Conservation (phyloP, 2,797 vertebrate species). For the Spondyliosoma cantharus region DNA sequence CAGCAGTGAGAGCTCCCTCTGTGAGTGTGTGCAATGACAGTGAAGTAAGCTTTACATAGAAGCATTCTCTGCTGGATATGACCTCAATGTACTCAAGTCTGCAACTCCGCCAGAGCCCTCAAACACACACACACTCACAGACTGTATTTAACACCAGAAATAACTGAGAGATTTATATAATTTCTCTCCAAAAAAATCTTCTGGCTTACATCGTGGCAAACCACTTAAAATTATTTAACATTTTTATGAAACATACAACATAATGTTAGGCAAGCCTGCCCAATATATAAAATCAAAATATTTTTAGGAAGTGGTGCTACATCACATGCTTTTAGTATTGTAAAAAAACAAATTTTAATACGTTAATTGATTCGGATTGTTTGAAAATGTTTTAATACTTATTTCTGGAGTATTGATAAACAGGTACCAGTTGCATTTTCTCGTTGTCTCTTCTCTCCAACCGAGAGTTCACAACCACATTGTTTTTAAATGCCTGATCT, state of each 20-base stretch:
- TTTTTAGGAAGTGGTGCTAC: not conserved
- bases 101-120: not conserved
- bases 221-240: too few relatives aligned
- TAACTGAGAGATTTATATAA: too few relatives aligned
- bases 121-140: not conserved
- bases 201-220: too few relatives aligned
- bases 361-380: too few relatives aligned
- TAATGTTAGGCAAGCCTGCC: not conserved
- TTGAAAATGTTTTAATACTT: too few relatives aligned
- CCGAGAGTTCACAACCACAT: too few relatives aligned
- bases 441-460: too few relatives aligned
- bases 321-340: not conserved
- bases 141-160: not conserved
- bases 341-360: too few relatives aligned
- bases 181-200: not conserved
- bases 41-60: not conserved
- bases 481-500: too few relatives aligned
- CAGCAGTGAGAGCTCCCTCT: constrained; percentile 45
- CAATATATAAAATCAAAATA: too few relatives aligned
- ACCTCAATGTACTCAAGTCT: not conserved
- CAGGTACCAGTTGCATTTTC: too few relatives aligned
- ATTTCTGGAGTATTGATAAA: too few relatives aligned
- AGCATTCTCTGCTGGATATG: constrained; percentile 27
- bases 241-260: not conserved
- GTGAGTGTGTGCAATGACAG: constrained; percentile 13